Conservation (phyloP, 1,140 invertebrate genomes). For the Lepidurus apus region DNA sequence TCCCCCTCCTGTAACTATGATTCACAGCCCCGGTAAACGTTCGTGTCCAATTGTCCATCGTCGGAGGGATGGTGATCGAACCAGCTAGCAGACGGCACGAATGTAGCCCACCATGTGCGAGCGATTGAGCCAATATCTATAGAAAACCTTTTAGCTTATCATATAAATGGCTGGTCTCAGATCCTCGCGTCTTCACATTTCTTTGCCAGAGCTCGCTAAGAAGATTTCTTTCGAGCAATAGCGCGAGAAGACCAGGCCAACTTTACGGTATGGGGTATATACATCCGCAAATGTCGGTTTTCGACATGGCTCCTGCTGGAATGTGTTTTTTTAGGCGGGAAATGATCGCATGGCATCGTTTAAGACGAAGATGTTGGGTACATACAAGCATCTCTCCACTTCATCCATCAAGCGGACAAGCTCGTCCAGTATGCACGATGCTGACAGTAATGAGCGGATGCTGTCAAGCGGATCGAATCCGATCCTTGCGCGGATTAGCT, state of each 20-base stretch:
- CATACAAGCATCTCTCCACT: background rate
- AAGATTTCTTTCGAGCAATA: too few relatives aligned
- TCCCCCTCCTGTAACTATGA: background rate
- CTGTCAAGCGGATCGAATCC: slow-evolving; percentile 20
- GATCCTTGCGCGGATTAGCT: slow-evolving; percentile 13
- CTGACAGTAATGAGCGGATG: slow-evolving; percentile 21
- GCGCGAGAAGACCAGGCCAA: too few relatives aligned
- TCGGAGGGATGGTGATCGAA: background rate
- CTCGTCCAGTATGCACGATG: slow-evolving; percentile 16
- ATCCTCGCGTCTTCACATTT: too few relatives aligned
- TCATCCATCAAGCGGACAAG: background rate
- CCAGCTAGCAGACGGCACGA: slow-evolving; percentile 4
- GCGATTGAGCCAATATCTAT: slow-evolving; percentile 5
- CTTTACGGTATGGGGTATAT: too few relatives aligned
- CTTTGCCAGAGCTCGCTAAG: too few relatives aligned
- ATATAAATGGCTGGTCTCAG: background rate
- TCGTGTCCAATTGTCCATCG: slow-evolving; percentile 16
- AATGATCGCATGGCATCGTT: background rate
- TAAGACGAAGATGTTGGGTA: slow-evolving; percentile 6
- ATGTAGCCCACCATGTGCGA: slow-evolving; percentile 14
- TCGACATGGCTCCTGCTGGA: background rate
- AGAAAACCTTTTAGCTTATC: slow-evolving; percentile 19
- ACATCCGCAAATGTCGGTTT: background rate
- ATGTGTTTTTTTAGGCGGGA: background rate
- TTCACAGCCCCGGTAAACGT: slow-evolving; percentile 10